phyloP scores from a whole-genome alignment of 2,888 invertebrate genomes.

The Calameuta pallipes region DNA sequence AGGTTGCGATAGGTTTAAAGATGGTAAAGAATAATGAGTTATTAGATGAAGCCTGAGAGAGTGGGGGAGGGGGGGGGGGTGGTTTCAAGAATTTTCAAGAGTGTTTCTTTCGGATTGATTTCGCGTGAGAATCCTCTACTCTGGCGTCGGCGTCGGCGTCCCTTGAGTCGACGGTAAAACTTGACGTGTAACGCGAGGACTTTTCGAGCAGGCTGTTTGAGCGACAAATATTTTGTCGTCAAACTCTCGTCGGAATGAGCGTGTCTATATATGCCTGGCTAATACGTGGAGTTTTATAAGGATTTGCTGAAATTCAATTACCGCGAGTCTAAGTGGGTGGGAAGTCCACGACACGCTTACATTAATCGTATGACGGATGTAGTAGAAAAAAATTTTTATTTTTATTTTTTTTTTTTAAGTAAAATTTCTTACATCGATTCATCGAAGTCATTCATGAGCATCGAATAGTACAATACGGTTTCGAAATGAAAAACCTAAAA shows the following conservation, averaged over 20 bases:
- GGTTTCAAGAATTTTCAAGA: not conserved
- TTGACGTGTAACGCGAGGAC: slow-evolving; percentile 32
- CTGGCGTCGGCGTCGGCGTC: not conserved
- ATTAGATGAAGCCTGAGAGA: not conserved
- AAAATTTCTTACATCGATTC: not conserved
- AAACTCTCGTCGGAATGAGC: slow-evolving; percentile 63
- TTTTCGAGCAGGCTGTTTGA: slow-evolving; percentile 61
- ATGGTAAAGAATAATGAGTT: not conserved
- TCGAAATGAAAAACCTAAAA: not conserved
- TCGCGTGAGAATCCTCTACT: not conserved
- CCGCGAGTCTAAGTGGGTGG: not conserved
- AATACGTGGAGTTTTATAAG: slow-evolving; percentile 63
- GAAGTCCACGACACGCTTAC: not conserved
- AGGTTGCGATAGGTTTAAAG: not conserved
- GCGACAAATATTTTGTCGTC: slow-evolving; percentile 67
- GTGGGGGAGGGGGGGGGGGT: no score
- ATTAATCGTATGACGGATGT: not conserved
- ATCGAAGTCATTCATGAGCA: not conserved
- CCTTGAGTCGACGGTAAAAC: not conserved
- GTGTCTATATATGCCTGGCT: slow-evolving; percentile 65
- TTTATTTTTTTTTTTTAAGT: not conserved
- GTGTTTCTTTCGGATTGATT: not conserved
- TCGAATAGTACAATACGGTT: not conserved
- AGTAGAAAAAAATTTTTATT: not conserved
- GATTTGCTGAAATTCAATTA: slow-evolving; percentile 63